Evolutionary conservation across 2,888 invertebrate genomes (phyloP), one percentile per base, ranked within the genome.

Genomic region (Merodon equestris): DNA sequence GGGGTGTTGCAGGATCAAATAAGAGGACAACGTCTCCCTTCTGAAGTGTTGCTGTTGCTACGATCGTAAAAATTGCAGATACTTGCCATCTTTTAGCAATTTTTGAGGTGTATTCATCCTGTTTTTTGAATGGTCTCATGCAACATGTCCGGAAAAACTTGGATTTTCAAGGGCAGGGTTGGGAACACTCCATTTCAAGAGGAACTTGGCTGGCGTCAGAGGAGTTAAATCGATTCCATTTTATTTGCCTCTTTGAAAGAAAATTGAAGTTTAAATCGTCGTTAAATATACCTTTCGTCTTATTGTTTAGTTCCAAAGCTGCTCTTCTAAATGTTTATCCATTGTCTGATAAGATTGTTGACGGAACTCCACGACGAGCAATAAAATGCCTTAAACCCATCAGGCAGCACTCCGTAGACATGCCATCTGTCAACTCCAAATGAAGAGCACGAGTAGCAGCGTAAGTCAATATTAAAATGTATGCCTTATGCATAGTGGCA

Each of bases 11-110:
- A 9, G 53, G 67, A 57, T 75, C 71, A 19, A 58, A 71, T 2
- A 67, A 17, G 0, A 74, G 34, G 14, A 82, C 74, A n/a, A 79
- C 27, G 40, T 81, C 61, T 4, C 70, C 73, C 14, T 10, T 10
- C 14, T 66, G 56, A 3, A 64, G 17, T 9, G 50, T 12, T 18
- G 51, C 1, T 14, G 18, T 44, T 58, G 51, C 14, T 51, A 58
- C 2, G 42, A 51, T 10, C 68, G 42, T 9, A 68, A 15, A 9
- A 12, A 18, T 10, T 68, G 67, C 0, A 67, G 4, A 34, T 67
- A 67, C 14, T 12, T 36, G 27, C 68, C 68, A 70, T 17, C 60
- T 34, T 17, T 48, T 53, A 2, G 18, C 2, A 2, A 68, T 1
- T 15, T 45, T 44, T 0, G 36, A 19, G 18, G 10, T 51, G 36